Conservation (phyloP, 2,888 invertebrate genomes). For the Plusia festucae region DNA sequence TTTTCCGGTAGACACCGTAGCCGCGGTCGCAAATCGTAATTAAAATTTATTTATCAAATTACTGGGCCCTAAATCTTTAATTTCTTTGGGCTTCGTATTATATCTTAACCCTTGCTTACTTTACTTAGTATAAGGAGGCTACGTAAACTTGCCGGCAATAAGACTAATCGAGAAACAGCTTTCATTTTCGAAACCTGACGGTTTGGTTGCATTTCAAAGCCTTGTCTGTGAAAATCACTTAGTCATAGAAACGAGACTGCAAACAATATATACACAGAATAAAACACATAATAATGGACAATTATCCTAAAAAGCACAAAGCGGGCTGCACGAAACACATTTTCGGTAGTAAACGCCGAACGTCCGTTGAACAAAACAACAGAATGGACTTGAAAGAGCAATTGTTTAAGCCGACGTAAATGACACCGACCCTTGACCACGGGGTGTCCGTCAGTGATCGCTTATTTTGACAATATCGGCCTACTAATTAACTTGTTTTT, state of each 20-base stretch:
- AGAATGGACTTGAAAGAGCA: constrained; percentile 41
- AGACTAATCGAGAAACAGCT: constrained; percentile 18
- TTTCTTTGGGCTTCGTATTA: constrained; percentile 63
- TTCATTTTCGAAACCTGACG: constrained; percentile 14
- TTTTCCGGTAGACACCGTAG: constrained; percentile 83
- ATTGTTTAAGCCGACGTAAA: constrained; percentile 55
- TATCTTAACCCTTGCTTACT: constrained; percentile 36
- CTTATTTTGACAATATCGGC: constrained; percentile 77
- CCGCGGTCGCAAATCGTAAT: constrained; percentile 80
- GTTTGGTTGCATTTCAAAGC: background rate
- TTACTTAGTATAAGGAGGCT: constrained; percentile 21
- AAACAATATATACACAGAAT: background rate
- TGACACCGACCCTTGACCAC: constrained; percentile 67
- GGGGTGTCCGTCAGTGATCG: constrained; percentile 67
- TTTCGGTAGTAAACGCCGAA: constrained; percentile 32
- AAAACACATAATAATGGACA: background rate
- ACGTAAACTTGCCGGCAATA: constrained; percentile 29
- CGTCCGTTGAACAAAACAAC: constrained; percentile 31
- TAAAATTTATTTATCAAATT: constrained; percentile 87
- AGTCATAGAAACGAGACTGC: background rate
- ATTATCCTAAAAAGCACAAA: constrained; percentile 23
- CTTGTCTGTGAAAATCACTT: constrained; percentile 1
- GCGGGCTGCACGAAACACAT: constrained; percentile 22
- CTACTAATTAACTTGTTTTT: constrained; percentile 83
- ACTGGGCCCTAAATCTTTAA: constrained; percentile 73